A percentile compares a stretch with the other conserved stretches of the same genome.
phyloP scores from a whole-genome alignment of 2,888 invertebrate species.

The Drosophila rubida region DNA sequence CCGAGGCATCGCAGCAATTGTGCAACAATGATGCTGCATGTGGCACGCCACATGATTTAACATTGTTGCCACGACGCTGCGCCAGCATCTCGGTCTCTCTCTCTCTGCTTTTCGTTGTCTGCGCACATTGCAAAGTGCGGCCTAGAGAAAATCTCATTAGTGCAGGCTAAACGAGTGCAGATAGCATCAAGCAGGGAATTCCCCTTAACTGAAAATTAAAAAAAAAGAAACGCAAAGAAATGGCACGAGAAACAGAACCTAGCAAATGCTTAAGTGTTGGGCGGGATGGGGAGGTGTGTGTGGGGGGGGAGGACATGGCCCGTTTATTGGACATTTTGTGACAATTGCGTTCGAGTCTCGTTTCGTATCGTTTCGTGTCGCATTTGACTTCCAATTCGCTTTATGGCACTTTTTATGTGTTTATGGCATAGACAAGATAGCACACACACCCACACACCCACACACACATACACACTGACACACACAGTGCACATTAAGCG shows the following conservation, averaged over 20 bases:
- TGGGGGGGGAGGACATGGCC: conserved; percentile 5
- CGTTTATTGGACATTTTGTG: conserved; percentile 73
- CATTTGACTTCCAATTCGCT: conserved; percentile 80
- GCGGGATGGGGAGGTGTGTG: too few relatives aligned
- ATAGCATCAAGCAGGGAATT: conserved; percentile 7
- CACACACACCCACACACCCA: conserved; percentile 3
- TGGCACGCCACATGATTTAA: conserved; percentile 39
- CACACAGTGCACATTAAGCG: too few relatives aligned
- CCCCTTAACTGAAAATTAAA: conserved; percentile 53
- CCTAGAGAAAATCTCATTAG: conserved; percentile 39
- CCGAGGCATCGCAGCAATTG: conserved; percentile 35
- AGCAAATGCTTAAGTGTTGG: conserved; percentile 19
- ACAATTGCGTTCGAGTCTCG: conserved; percentile 58
- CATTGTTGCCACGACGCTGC: conserved; percentile 30
- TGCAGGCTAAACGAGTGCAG: conserved; percentile 7
- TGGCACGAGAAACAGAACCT: background rate
- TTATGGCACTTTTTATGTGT: conserved; percentile 78
- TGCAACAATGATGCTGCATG: conserved; percentile 50
- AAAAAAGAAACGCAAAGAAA: conserved; percentile 11
- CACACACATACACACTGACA: too few relatives aligned
- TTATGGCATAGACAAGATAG: conserved; percentile 61
- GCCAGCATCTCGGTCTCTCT: background rate
- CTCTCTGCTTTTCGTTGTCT: background rate
- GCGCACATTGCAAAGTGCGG: background rate
- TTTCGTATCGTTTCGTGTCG: conserved; percentile 55